Evolutionary conservation across 2,888 invertebrate species (phyloP).

Genomic region (Phyllotreta striolata): DNA sequence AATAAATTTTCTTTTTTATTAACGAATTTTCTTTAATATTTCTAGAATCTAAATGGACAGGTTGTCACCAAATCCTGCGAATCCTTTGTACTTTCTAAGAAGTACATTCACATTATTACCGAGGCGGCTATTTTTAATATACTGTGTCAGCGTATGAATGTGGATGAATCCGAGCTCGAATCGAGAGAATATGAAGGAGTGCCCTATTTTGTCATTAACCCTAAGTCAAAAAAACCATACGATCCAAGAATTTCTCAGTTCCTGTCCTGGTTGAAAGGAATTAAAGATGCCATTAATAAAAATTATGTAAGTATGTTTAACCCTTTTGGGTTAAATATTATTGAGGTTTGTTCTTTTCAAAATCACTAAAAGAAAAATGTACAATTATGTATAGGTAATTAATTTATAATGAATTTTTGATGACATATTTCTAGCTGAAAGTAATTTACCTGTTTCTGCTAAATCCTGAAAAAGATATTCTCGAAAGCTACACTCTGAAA

Average conservation of each 20-base stretch:
- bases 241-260: slow-evolving; percentile 28
- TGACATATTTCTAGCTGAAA: slow-evolving; percentile 29
- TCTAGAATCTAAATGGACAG: slow-evolving; percentile 30
- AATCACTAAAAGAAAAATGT: background rate
- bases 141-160: slow-evolving; percentile 28
- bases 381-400: background rate
- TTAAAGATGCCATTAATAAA: slow-evolving; percentile 34
- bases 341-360: background rate
- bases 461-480: slow-evolving; percentile 16
- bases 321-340: slow-evolving; percentile 1
- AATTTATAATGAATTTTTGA: background rate
- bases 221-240: slow-evolving; percentile 9
- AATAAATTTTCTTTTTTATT: too few species aligned
- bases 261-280: slow-evolving; percentile 30
- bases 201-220: slow-evolving; percentile 30
- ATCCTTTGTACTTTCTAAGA: slow-evolving; percentile 33
- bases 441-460: slow-evolving; percentile 32
- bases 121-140: slow-evolving; percentile 36
- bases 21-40: background rate
- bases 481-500: slow-evolving; percentile 33
- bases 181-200: slow-evolving; percentile 23
- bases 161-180: slow-evolving; percentile 29
- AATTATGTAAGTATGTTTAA: slow-evolving; percentile 34
- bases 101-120: slow-evolving; percentile 26
- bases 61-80: slow-evolving; percentile 21